Base-by-base conservation (phyloP, 2,797 vertebrate species). In the Poliocrania exsul region DNA sequence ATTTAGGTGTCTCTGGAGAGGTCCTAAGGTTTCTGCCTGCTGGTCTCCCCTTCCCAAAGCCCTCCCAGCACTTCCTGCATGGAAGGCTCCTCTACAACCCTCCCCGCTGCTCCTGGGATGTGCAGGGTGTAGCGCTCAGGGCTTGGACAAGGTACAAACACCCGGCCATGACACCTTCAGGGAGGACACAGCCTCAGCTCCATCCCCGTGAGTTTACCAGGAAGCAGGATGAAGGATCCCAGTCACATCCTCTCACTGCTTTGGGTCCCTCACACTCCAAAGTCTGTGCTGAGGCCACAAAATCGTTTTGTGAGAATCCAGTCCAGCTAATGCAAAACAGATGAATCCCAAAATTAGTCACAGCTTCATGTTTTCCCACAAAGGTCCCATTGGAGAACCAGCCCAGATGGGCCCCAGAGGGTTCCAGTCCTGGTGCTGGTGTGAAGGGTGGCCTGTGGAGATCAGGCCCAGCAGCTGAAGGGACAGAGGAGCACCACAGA, bases 271-370 rank as follows among this genome's bases (percentile, higher is more conserved):
- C 8, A 0, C 1, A 0, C 44, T 62, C 80, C n/a, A 80, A 38
- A 46, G 31, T 62, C 56, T 6, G 9, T 26, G 26, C 38, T 37
- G 38, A 53, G 46, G 35, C 73, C 77, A 71, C 60, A 80, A 92
- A 85, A 37, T 16, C 21, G 64, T 3, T 1, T 18, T 17, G 46
- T 31, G 92, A 83, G 58, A 53, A 73, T 75, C 54, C 88, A 84
- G 75, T 44, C 50, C 73, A 31, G 86, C 13, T 92, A 92, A 96
- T 40, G 58, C 1, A 26, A 94, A 84, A 50, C 92, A 93, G 83
- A 92, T 84, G 86, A 75, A 93, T 72, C 88, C 70, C 62, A 8
- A 49, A 51, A 94, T 94, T 84, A 96, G 86, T 88, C 92, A 92
- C 78, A 75, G 86, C 77, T 56, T 81, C 58, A 3, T 81, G 54